These are phyloP conservation scores for Alloscopus bannaensis DNA, from an alignment of 2,888 invertebrate genomes.

Conservation along the genomic window DNA sequence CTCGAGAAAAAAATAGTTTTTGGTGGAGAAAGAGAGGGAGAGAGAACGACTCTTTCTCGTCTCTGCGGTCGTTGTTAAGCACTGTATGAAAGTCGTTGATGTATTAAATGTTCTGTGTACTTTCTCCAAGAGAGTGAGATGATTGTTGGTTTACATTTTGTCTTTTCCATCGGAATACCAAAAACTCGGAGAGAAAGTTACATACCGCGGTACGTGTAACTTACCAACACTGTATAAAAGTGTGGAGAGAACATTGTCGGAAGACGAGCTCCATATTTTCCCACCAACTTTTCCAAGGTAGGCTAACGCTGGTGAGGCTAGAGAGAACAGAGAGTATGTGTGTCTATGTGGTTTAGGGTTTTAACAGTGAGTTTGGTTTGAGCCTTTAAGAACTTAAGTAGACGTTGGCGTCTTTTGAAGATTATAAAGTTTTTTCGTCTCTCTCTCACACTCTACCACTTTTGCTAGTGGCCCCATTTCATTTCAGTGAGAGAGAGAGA, in stretches of 20 bases:
- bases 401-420: conserved; percentile 41
- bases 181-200: neutral
- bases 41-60: too few species aligned
- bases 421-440: conserved; percentile 50
- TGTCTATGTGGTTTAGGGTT: conserved; percentile 11
- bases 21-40: conserved; percentile 2
- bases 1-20: conserved; percentile 30
- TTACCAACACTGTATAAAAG: too few species aligned
- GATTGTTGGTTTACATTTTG: conserved; percentile 42
- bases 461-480: too few species aligned
- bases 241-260: too few species aligned
- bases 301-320: too few species aligned
- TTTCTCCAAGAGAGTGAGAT: neutral
- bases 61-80: neutral
- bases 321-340: too few species aligned
- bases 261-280: too few species aligned
- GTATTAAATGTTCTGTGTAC: conserved; percentile 24
- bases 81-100: neutral
- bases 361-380: conserved; percentile 15
- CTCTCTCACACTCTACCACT: too few species aligned
- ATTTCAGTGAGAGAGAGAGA: too few species aligned
- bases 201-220: neutral
- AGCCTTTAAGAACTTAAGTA: conserved; percentile 42
- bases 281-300: too few species aligned
- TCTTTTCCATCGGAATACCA: neutral